Conservation (phyloP, 2,888 invertebrate genomes). For the Venusia cambrica region DNA sequence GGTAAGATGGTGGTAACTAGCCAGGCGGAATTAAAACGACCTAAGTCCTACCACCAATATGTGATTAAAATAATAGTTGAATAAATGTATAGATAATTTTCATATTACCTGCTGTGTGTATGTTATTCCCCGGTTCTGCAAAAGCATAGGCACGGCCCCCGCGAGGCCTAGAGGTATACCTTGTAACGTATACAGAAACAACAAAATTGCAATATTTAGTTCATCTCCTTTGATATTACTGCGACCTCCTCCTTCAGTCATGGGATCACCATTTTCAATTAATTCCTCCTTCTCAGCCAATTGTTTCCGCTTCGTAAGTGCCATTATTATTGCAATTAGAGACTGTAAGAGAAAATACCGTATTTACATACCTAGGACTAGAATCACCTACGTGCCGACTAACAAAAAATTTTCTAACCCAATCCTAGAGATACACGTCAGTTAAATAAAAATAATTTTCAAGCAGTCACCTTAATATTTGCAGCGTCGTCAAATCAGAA, state of each 20-base stretch:
- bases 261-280: conserved; percentile 64
- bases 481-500: conserved; percentile 23
- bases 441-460: conserved; percentile 26
- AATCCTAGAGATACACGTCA: conserved; percentile 61
- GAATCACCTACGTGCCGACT: no score
- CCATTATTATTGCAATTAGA: conserved; percentile 58
- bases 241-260: conserved; percentile 38
- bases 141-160: conserved; percentile 96
- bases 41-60: no score
- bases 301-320: conserved; percentile 67
- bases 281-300: conserved; percentile 61
- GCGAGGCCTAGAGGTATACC: conserved; percentile 97
- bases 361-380: no score
- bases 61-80: no score
- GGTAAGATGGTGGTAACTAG: no score
- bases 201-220: conserved; percentile 90
- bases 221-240: conserved; percentile 87
- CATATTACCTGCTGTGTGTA: conserved; percentile 94
- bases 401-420: conserved; percentile 29
- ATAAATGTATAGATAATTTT: conserved; percentile 5
- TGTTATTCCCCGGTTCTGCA: conserved; percentile 95
- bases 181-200: conserved; percentile 96
- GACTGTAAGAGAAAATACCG: no score
- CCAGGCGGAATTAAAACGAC: no score
- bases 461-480: conserved; percentile 63